Conservation (phyloP, 1,140 invertebrate species). For the Bradysia coprophila region DNA sequence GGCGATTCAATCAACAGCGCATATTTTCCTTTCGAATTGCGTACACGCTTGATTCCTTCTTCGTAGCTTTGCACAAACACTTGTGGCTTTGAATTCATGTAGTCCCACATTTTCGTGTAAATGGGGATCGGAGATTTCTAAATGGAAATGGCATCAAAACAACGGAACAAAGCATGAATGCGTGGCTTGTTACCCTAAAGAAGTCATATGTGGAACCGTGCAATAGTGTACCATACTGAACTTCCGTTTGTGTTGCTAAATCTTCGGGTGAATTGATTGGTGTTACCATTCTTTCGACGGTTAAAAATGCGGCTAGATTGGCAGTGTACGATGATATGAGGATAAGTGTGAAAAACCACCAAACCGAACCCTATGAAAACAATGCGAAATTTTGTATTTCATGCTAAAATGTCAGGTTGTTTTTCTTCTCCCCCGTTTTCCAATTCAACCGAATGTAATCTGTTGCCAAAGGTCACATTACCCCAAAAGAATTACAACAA, state of each 20-base stretch:
- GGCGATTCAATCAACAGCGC: slow-evolving; percentile 89
- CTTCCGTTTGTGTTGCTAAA: slow-evolving; percentile 82
- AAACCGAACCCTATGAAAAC: slow-evolving; percentile 91
- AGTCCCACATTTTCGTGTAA: slow-evolving; percentile 91
- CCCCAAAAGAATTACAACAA: too few relatives aligned
- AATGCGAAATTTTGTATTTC: too few relatives aligned
- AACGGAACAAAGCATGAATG: background rate
- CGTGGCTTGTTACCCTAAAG: slow-evolving; percentile 50
- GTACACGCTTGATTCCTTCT: slow-evolving; percentile 65
- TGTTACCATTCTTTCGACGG: slow-evolving; percentile 83
- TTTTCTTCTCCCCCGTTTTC: too few relatives aligned
- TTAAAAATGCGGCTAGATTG: slow-evolving; percentile 92
- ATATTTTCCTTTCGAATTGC: slow-evolving; percentile 76
- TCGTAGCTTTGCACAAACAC: slow-evolving; percentile 69
- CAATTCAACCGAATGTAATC: too few relatives aligned
- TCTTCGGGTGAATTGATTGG: slow-evolving; percentile 91
- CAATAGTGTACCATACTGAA: slow-evolving; percentile 77
- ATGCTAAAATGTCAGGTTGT: too few relatives aligned
- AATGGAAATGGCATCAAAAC: slow-evolving; percentile 11
- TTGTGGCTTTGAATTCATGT: slow-evolving; percentile 71
- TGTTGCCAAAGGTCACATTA: too few relatives aligned
- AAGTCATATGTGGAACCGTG: slow-evolving; percentile 85
- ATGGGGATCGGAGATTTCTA: slow-evolving; percentile 78
- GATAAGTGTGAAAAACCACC: slow-evolving; percentile 99
- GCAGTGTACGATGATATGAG: slow-evolving; percentile 97